These are phyloP conservation scores for Apis mellifera DNA, from an alignment of 1,140 invertebrate species.

Conservation along the genomic window DNA sequence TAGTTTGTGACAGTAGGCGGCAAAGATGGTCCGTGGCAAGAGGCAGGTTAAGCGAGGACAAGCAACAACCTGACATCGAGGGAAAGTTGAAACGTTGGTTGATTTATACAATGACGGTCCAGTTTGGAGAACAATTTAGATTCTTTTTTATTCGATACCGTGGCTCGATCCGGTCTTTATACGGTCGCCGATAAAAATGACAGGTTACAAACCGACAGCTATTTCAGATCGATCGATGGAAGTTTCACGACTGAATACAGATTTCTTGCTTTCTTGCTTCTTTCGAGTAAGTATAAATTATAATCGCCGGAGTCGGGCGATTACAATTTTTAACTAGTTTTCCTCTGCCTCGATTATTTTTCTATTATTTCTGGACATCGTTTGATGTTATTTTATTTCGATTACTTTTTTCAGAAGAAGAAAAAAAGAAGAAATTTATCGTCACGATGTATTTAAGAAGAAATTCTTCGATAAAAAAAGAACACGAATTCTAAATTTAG, in stretches of 20 bases:
- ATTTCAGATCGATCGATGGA: background rate
- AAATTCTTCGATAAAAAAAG: background rate
- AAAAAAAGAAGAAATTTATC: too few species aligned
- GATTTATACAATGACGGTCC: conserved; percentile 43
- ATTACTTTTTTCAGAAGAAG: too few species aligned
- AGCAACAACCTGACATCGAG: conserved; percentile 45
- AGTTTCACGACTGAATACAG: too few species aligned
- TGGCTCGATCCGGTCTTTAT: background rate
- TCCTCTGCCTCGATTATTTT: too few species aligned
- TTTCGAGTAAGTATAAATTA: too few species aligned
- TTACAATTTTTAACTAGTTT: too few species aligned
- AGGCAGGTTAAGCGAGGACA: conserved; percentile 42
- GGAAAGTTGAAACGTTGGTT: conserved; percentile 49
- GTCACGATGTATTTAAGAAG: too few species aligned
- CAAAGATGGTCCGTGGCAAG: conserved; percentile 46
- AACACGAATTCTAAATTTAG: background rate
- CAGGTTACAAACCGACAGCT: background rate
- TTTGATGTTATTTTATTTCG: too few species aligned
- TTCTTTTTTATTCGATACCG: conserved; percentile 14
- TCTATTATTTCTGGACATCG: too few species aligned
- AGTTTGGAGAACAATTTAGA: conserved; percentile 36
- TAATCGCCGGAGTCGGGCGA: too few species aligned
- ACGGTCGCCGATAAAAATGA: conserved; percentile 34
- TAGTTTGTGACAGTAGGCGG: conserved; percentile 55
- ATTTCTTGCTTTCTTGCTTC: background rate